Evolutionary conservation across 2,888 invertebrate genomes (phyloP).

Genomic region (Amphimallon solstitiale): DNA sequence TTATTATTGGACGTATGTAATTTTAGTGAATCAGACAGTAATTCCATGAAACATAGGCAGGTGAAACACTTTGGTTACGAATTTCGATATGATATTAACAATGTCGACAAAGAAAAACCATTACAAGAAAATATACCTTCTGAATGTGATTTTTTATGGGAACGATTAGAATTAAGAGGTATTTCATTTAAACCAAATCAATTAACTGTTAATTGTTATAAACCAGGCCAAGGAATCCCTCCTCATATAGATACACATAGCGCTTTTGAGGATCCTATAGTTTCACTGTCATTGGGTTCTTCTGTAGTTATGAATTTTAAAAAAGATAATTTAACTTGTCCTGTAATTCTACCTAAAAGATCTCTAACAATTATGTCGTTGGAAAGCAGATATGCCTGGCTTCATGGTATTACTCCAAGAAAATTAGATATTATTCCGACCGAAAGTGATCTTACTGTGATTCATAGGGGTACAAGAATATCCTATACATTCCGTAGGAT

Average conservation of each 20-base stretch:
- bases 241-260: slow-evolving; percentile 96
- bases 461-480: slow-evolving; percentile 69
- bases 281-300: slow-evolving; percentile 87
- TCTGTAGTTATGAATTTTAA: slow-evolving; percentile 91
- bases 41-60: slow-evolving; percentile 78
- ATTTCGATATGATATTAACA: slow-evolving; percentile 88
- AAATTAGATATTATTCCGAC: slow-evolving; percentile 78
- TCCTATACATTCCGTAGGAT: slow-evolving; percentile 89
- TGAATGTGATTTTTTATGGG: slow-evolving; percentile 74
- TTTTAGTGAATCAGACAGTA: slow-evolving; percentile 66
- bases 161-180: slow-evolving; percentile 61
- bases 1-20: slow-evolving; percentile 65
- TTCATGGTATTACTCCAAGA: slow-evolving; percentile 87
- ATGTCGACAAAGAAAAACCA: slow-evolving; percentile 79
- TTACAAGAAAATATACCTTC: slow-evolving; percentile 75
- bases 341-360: slow-evolving; percentile 74
- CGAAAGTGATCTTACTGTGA: slow-evolving; percentile 67
- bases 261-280: slow-evolving; percentile 88
- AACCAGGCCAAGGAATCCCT: slow-evolving; percentile 93
- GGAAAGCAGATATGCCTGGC: slow-evolving; percentile 80
- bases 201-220: slow-evolving; percentile 85
- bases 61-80: slow-evolving; percentile 94
- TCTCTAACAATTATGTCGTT: slow-evolving; percentile 84
- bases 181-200: slow-evolving; percentile 75
- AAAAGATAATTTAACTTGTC: slow-evolving; percentile 68